Base-by-base conservation (phyloP, 2,113 vertebrate genomes). In the Stegostoma tigrinum region DNA sequence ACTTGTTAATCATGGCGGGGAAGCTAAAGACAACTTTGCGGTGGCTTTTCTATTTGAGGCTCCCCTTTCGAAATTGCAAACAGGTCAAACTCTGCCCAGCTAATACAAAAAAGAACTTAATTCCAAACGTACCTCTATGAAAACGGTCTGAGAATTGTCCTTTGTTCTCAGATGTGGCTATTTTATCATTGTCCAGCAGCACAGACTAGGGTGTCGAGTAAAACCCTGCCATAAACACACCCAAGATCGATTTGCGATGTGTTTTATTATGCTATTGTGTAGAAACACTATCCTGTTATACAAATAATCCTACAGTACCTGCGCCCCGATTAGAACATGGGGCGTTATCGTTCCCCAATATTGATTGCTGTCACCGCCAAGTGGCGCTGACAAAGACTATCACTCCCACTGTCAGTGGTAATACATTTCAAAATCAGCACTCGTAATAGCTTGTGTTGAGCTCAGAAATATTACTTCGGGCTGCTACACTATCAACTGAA, bases 111-210 rank as follows among this genome's bases (percentile, higher is more conserved):
- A 68, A 70, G 23, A 83, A 91, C 55, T 91, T 91, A 61, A 64
- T 23, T 93, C 38, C 64, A 38, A 91, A n/a, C 14, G 15, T 52
- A 91, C n/a, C 55, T 4, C 34, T 64, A 34, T 83, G 38, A 45
- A 21, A 34, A 48, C 55, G 86, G 30, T 91, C 27, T 91, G 55
- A n/a, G 61, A 72, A 42, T 95, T 70, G 23, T 23, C 67, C 93
- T 95, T 95, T 95, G 93, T 95, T 95, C 93, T 95, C 66, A 64
- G 90, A 23, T 95, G 93, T 42, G n/a, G 38, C 30, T 14, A 72
- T 95, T 89, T 38, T n/a, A 10, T 38, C 6, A 23, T 38, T 93
- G 89, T 61, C 89, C 61, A 2, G 6, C n/a, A 19, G 17, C 55
- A 64, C 8, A 61, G 2, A 64, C 55, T 34, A 55, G 8, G 30